phyloP scores from a whole-genome alignment of 2,797 vertebrate genomes.

The Bucorvus abyssinicus region DNA sequence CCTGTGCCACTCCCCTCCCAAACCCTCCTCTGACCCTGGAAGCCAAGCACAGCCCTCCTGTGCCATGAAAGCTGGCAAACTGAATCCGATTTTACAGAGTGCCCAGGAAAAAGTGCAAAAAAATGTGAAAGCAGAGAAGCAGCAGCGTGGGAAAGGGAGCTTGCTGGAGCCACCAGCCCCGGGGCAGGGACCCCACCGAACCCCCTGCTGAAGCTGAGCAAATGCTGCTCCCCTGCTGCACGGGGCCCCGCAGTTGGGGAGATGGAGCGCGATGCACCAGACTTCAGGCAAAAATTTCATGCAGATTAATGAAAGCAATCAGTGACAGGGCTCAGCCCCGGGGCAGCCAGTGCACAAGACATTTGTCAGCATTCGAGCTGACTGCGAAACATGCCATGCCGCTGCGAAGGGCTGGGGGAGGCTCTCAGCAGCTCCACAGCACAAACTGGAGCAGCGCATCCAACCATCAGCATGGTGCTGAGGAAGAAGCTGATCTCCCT shows the following conservation, averaged over 20 bases:
- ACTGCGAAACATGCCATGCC: not conserved
- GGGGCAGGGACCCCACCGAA: not conserved
- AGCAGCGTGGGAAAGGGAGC: not conserved
- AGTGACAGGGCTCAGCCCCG: not conserved
- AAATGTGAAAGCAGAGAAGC: not conserved
- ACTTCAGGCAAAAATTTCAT: not conserved
- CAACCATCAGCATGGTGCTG: rapidly evolving
- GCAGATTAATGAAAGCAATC: not conserved
- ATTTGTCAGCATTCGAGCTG: not conserved
- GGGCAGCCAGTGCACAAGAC: rapidly evolving
- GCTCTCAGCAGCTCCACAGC: not conserved
- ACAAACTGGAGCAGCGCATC: not conserved
- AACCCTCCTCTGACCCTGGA: not conserved
- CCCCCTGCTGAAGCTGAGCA: not conserved
- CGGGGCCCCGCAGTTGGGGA: rapidly evolving
- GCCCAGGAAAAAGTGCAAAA: not conserved
- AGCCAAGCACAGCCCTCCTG: not conserved
- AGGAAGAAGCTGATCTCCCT: not conserved
- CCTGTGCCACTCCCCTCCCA: not conserved
- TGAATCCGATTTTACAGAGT: rapidly evolving
- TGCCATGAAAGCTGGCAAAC: not conserved
- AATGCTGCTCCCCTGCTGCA: not conserved
- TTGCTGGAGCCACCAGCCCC: not conserved
- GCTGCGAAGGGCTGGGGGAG: not conserved
- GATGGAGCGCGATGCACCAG: not conserved